Conservation (phyloP, 1,140 invertebrate species). For the Euura lappo region DNA sequence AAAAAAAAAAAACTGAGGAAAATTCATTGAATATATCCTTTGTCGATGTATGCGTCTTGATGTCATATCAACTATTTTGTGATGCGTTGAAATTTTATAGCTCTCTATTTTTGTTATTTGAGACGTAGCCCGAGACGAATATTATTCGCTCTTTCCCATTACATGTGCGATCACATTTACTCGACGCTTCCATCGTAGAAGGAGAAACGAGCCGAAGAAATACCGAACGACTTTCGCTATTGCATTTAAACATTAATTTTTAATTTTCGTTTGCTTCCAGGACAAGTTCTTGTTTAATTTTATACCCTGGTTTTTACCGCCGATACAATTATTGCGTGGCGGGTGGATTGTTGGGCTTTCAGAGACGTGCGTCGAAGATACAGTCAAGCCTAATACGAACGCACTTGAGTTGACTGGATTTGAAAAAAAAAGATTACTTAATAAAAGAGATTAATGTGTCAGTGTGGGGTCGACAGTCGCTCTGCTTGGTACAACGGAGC, state of each 20-base stretch:
- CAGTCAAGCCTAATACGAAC: constrained; percentile 18
- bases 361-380: constrained; percentile 7
- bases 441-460: not conserved
- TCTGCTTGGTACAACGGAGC: constrained; percentile 10
- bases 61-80: not conserved
- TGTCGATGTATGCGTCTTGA: not conserved
- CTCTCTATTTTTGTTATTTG: constrained; percentile 4
- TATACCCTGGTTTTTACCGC: constrained; percentile 28
- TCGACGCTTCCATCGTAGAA: not conserved
- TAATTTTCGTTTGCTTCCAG: not conserved
- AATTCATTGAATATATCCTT: not conserved
- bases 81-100: not conserved
- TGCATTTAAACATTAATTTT: no score
- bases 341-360: constrained; percentile 21
- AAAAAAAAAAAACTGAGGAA: not conserved
- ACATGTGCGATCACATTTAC: not conserved
- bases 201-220: no score
- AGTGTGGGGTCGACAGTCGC: not conserved
- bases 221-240: no score
- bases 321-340: constrained; percentile 20
- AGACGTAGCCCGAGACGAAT: not conserved
- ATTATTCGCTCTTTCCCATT: not conserved
- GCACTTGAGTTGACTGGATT: constrained; percentile 16
- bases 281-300: not conserved
- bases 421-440: not conserved